Evolutionary conservation across 92 coral and sea anemone genomes (phyloP).

Genomic region (Umimayanthus kanabou): DNA sequence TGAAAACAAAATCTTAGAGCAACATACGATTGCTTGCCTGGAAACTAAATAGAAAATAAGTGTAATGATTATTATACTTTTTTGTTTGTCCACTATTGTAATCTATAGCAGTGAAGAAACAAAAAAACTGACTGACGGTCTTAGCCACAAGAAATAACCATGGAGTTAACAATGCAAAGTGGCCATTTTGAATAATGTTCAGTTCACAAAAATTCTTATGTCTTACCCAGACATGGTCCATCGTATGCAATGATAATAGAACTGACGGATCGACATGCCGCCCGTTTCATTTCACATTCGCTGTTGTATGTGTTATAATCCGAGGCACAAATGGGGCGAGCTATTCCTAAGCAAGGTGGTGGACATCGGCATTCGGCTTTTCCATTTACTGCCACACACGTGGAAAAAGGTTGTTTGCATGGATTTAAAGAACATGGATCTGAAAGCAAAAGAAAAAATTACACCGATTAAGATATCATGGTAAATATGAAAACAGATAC

Average conservation of each 20-base stretch:
- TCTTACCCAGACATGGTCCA: slow-evolving; percentile 18
- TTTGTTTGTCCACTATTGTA: too few species aligned
- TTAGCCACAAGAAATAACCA: too few species aligned
- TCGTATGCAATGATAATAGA: slow-evolving; percentile 15
- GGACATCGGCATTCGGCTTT: slow-evolving; percentile 35
- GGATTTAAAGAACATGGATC: slow-evolving; percentile 21
- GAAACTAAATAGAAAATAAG: too few species aligned
- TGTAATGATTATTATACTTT: too few species aligned
- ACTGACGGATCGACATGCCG: slow-evolving; percentile 6
- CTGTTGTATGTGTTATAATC: slow-evolving; percentile 8
- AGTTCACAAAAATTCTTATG: neutral
- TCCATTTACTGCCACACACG: slow-evolving; percentile 19
- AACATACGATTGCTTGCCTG: too few species aligned
- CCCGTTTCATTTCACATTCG: slow-evolving; percentile 21
- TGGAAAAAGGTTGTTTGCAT: slow-evolving; percentile 4
- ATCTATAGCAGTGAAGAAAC: too few species aligned
- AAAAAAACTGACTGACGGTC: too few species aligned
- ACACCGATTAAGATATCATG: neutral
- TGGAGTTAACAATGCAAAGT: too few species aligned
- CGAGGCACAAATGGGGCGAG: slow-evolving; percentile 13
- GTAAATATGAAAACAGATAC: neutral
- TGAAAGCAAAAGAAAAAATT: neutral
- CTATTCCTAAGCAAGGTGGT: slow-evolving; percentile 13
- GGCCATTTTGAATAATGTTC: too few species aligned
- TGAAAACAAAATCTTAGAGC: too few species aligned